Conservation (phyloP, 2,888 invertebrate genomes). For the Hyles lineata region DNA sequence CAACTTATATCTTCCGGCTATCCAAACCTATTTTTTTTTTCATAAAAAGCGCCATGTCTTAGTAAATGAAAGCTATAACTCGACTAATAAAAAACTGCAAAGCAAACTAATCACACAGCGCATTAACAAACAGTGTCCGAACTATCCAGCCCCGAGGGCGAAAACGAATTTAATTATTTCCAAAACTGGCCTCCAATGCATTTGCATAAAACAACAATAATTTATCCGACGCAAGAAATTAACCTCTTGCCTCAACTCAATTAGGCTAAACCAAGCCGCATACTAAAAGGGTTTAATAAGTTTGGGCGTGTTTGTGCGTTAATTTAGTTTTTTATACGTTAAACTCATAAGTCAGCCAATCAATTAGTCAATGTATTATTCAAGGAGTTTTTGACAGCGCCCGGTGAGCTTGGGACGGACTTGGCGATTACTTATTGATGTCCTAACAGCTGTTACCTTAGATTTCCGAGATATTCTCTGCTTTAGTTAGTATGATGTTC, state of each 20-base stretch:
- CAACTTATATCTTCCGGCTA: no score
- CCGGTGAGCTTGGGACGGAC: background rate
- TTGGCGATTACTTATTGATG: background rate
- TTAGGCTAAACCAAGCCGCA: slow-evolving; percentile 74
- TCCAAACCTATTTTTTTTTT: no score
- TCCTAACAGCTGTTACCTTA: no score
- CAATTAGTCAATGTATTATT: slow-evolving; percentile 61
- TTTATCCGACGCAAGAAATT: slow-evolving; percentile 78
- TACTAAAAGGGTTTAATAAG: slow-evolving; percentile 82
- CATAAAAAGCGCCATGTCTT: no score
- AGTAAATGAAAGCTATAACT: no score
- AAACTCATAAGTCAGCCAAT: slow-evolving; percentile 75
- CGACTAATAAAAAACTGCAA: slow-evolving; percentile 40
- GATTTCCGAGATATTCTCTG: no score
- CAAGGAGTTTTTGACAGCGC: slow-evolving; percentile 14
- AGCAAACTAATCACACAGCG: slow-evolving; percentile 76
- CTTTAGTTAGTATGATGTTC: no score
- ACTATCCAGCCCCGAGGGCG: slow-evolving; percentile 66
- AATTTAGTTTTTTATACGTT: slow-evolving; percentile 57
- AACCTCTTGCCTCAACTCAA: slow-evolving; percentile 79
- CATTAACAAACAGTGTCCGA: slow-evolving; percentile 69
- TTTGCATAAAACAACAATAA: slow-evolving; percentile 83
- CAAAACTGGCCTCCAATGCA: slow-evolving; percentile 61
- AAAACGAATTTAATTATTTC: slow-evolving; percentile 80
- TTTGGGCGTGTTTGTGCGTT: slow-evolving; percentile 50